These are phyloP conservation scores for Eublepharis macularius DNA, from an alignment of 2,113 vertebrate genomes.

Conservation along the genomic window DNA sequence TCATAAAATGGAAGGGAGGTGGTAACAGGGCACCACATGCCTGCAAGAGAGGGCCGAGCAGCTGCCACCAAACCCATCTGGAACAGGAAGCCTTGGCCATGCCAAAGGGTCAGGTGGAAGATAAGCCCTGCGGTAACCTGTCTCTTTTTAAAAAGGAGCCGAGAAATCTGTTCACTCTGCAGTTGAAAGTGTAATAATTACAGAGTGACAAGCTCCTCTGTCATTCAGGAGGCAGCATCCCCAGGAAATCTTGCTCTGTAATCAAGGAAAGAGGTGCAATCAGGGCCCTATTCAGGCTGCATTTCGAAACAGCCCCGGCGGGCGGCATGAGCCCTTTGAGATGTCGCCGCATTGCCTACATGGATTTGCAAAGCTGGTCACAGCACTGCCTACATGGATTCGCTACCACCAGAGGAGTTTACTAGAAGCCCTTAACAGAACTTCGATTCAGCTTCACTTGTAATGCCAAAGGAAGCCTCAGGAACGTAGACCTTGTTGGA, in stretches of 20 bases:
- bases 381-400: constrained; percentile 28
- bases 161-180: constrained; percentile 72
- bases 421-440: constrained; percentile 32
- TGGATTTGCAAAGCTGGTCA: constrained; percentile 45
- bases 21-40: neutral
- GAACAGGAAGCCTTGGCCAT: constrained; percentile 27
- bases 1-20: constrained; percentile 1
- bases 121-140: constrained; percentile 56
- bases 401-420: constrained; percentile 39
- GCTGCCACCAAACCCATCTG: constrained; percentile 27
- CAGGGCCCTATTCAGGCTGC: constrained; percentile 80
- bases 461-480: neutral
- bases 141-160: constrained; percentile 61
- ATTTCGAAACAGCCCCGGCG: constrained; percentile 78
- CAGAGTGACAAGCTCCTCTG: constrained; percentile 73
- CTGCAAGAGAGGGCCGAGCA: constrained; percentile 33
- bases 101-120: constrained; percentile 29
- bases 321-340: constrained; percentile 65
- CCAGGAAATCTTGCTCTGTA: constrained; percentile 81
- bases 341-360: constrained; percentile 30
- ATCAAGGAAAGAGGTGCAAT: constrained; percentile 83
- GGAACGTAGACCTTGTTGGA: neutral
- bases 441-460: constrained; percentile 26
- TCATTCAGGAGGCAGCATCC: constrained; percentile 79
- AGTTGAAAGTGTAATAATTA: constrained; percentile 80